Evolutionary conservation across 2,113 vertebrate genomes (phyloP), one percentile per base, ranked within the genome.

Genomic region (Apistogramma diplotaenia): DNA sequence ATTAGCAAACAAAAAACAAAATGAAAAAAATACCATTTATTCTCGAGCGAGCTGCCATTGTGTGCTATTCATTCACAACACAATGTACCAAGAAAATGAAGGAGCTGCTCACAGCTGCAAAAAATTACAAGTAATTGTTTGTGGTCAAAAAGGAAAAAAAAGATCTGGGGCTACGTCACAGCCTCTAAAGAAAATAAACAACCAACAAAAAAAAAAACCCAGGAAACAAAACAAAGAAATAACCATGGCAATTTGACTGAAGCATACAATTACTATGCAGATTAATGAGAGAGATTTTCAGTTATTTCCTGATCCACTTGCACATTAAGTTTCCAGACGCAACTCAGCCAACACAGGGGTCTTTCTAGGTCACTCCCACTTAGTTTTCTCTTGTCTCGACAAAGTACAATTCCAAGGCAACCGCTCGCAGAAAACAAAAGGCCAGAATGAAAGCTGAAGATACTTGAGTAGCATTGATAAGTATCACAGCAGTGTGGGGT

Each of bases 401-500:
- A 70, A 57, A 79, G 79, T 57, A 70, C 13, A 85, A 84, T 60
- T 74, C 80, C 21, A 49, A 37, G 59, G 71, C 53, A 65, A 80
- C 70, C 11, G 49, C 73, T 76, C 33, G 11, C 54, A 62, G 56
- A 71, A 73, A 79, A 76, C 21, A 79, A 84, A 84, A 79, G 61
- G 23, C 61, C 61, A 27, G 81, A 83, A 84, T 62, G 62, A 85
- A 85, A 57, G 75, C 73, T 67, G 23, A 31, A 74, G 82, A 78
- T 61, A 74, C 81, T 80, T 35, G 83, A 89, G 72, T 27, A 46
- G 70, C 76, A 67, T 72, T 19, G 61, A 79, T 89, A 49, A 83
- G 59, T 71, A 87, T 88, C 84, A 8, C 18, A 59, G 84, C 67
- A 61, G 65, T 1, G 57, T 18, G 16, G 43, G 71, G 73, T 35